phyloP scores from a whole-genome alignment of 2,888 invertebrate species.

The Smittia aterrima region DNA sequence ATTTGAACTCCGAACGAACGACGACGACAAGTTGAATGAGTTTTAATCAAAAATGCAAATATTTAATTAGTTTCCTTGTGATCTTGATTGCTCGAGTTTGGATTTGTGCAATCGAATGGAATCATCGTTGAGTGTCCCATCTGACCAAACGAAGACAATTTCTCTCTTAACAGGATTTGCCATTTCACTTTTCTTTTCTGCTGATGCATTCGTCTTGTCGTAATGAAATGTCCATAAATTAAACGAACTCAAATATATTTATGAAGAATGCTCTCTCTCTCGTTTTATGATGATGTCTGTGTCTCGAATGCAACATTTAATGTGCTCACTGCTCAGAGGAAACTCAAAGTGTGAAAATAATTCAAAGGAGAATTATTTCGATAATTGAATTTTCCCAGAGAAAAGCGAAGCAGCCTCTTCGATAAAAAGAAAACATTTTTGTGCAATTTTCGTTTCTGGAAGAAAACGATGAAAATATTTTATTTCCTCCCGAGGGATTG shows the following conservation, averaged over 20 bases:
- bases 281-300: neutral
- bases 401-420: constrained; percentile 16
- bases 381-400: constrained; percentile 31
- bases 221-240: neutral
- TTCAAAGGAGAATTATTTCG: constrained; percentile 20
- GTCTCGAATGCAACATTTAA: neutral
- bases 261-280: neutral
- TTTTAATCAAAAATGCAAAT: constrained; percentile 35
- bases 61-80: constrained; percentile 10
- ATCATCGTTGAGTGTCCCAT: constrained; percentile 7
- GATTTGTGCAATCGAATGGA: neutral
- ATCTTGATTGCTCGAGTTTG: neutral
- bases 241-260: neutral
- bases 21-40: neutral
- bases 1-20: neutral
- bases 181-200: neutral
- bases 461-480: constrained; percentile 29
- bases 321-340: neutral
- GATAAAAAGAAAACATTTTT: constrained; percentile 20
- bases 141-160: neutral
- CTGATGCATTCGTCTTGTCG: constrained; percentile 10
- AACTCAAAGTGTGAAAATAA: constrained; percentile 40
- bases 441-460: neutral
- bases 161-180: too few relatives aligned
- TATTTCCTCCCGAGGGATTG: constrained; percentile 36